These are phyloP conservation scores for Otus scops DNA, from an alignment of 2,797 vertebrate genomes.

Conservation along the genomic window DNA sequence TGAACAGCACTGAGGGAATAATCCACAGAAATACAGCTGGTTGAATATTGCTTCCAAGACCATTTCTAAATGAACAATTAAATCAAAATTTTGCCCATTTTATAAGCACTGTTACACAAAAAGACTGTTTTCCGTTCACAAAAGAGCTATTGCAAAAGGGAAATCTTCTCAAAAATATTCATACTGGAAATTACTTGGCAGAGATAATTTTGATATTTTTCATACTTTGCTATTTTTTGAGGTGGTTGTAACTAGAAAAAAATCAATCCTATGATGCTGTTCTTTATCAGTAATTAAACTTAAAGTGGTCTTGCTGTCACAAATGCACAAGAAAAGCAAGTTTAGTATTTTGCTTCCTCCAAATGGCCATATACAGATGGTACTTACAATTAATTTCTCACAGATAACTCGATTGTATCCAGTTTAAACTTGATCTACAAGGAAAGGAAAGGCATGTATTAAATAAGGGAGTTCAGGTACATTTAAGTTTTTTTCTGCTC, in stretches of 20 bases:
- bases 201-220: background rate
- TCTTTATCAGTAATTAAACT: background rate
- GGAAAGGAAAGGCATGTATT: background rate
- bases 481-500: background rate
- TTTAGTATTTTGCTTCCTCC: background rate
- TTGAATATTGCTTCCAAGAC: background rate
- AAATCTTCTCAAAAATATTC: background rate
- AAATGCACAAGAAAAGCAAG: background rate
- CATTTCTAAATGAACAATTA: background rate
- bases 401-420: background rate
- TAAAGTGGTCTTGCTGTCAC: background rate
- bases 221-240: background rate
- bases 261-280: background rate
- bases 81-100: background rate
- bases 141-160: background rate
- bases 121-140: background rate
- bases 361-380: background rate
- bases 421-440: background rate
- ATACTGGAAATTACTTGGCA: background rate
- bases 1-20: background rate
- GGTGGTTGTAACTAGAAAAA: background rate
- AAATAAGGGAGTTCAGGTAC: background rate
- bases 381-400: background rate
- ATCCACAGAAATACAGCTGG: slow-evolving; percentile 13
- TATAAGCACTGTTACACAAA: background rate